Evolutionary conservation across 2,797 vertebrate species (phyloP).

Genomic region (Chaunax sp.): DNA sequence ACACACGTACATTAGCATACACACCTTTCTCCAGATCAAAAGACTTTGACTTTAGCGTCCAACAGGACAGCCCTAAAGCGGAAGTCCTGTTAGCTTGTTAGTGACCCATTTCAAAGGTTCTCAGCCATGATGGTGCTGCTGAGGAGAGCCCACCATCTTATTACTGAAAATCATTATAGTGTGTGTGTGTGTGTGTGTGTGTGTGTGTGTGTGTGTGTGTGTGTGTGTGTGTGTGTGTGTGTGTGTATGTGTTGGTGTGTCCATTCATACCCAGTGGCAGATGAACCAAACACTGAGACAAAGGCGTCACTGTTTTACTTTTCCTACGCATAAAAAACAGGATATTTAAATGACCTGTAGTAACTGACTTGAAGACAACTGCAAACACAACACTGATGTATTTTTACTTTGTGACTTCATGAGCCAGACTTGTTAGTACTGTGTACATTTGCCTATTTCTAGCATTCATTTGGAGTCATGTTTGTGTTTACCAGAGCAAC

Average conservation of each 20-base stretch:
- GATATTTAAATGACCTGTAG: too few relatives aligned
- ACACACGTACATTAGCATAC: slow-evolving; percentile 36
- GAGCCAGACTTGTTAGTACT: not conserved
- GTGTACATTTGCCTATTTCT: not conserved
- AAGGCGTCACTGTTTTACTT: too few relatives aligned
- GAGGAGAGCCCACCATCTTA: slow-evolving; percentile 39
- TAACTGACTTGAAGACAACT: not conserved
- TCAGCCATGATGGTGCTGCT: slow-evolving; percentile 27
- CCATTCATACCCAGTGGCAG: slow-evolving; percentile 7
- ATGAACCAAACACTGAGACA: not conserved
- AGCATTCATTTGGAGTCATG: too few relatives aligned
- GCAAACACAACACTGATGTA: too few relatives aligned
- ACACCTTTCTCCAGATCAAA: slow-evolving; percentile 59
- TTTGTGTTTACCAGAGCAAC: too few relatives aligned
- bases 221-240: too few relatives aligned
- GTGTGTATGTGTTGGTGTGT: too few relatives aligned
- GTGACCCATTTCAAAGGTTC: slow-evolving; percentile 55
- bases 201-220: too few relatives aligned
- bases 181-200: too few relatives aligned
- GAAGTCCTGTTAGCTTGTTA: slow-evolving; percentile 68
- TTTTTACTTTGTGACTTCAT: not conserved
- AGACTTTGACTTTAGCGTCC: not conserved
- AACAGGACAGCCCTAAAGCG: not conserved
- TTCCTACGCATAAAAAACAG: too few relatives aligned
- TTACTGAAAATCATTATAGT: slow-evolving; percentile 59